These are phyloP conservation scores for Isoperla grammatica DNA, from an alignment of 2,888 invertebrate species.

Conservation along the genomic window DNA sequence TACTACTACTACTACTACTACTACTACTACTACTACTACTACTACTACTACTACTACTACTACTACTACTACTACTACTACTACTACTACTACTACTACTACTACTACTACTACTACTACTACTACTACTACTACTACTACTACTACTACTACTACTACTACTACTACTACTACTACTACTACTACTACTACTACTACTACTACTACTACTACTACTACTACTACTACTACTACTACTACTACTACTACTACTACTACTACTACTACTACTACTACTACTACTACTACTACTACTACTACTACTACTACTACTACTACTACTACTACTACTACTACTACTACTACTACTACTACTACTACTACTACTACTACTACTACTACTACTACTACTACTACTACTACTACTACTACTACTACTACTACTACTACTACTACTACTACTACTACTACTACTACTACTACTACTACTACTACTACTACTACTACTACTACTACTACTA, in stretches of 20 bases:
- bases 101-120: slow-evolving; percentile 16
- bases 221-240: slow-evolving; percentile 15
- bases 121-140: slow-evolving; percentile 14
- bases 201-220: slow-evolving; percentile 15
- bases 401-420: slow-evolving; percentile 15
- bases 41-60: slow-evolving; percentile 16
- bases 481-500: slow-evolving; percentile 14
- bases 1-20: slow-evolving; percentile 16
- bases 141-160: slow-evolving; percentile 16
- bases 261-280: slow-evolving; percentile 15
- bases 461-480: slow-evolving; percentile 16
- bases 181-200: slow-evolving; percentile 17
- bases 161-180: slow-evolving; percentile 14
- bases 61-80: slow-evolving; percentile 14
- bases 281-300: slow-evolving; percentile 15
- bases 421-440: slow-evolving; percentile 15
- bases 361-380: slow-evolving; percentile 15
- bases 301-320: slow-evolving; percentile 15
- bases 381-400: slow-evolving; percentile 15
- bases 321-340: slow-evolving; percentile 15
- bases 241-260: slow-evolving; percentile 16
- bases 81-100: slow-evolving; percentile 16
- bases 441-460: slow-evolving; percentile 16
- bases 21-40: slow-evolving; percentile 14
- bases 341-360: slow-evolving; percentile 16